Base-by-base conservation (phyloP, 2,797 vertebrate species). In the Acestrorhynchus altus region DNA sequence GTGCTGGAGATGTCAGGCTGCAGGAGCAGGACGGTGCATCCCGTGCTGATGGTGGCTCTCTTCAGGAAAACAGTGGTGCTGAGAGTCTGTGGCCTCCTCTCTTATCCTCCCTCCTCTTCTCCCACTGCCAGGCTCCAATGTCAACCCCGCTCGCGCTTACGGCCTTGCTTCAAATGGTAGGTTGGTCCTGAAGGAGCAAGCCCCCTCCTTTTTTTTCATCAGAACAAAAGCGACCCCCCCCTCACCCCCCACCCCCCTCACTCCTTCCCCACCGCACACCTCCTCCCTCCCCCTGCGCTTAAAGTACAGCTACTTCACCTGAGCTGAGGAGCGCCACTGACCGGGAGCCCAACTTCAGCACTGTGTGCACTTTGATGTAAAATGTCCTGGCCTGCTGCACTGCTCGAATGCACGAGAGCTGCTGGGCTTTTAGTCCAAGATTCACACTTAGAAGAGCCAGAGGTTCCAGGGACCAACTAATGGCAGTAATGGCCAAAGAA, bases 161-260 rank as follows among this genome's bases (percentile, higher is more conserved):
- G 87, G 85, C 89, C 91, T 89, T 87, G 89, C 90, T 92, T 92
- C 91, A 94, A 92, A 92, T 92, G 92, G 90, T 86, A 92, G 91
- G 89, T 86, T 81, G 90, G 85, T 90, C 86, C 84, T 86, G 86
- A 77, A 87, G 87, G 90, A 93, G 93, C 93, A 93, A 93, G 88
- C 93, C 94, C 93, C 91, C 90, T 92, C 57, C 57, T 60, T 93
- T 79, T 87, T 86, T 79, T 87, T 86, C 84, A 87, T 80, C 76
- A 88, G 90, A 94, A 94, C 93, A 94, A 94, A 94, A 94, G 92
- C 90, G 76, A 77, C 81, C 78, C 76, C 77, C 66, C 87, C 82
- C 85, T 82, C 84, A 39, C 77, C 76, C 70, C 70, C 84, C 76
- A 81, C 83, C 83, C 49, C 9, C 49, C n/a, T 31, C 76, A 35